A percentile compares a stretch with the other conserved stretches of the same genome.
Evolutionary conservation across 2,888 invertebrate genomes (phyloP).

Genomic region (Tenthredo amoena): DNA sequence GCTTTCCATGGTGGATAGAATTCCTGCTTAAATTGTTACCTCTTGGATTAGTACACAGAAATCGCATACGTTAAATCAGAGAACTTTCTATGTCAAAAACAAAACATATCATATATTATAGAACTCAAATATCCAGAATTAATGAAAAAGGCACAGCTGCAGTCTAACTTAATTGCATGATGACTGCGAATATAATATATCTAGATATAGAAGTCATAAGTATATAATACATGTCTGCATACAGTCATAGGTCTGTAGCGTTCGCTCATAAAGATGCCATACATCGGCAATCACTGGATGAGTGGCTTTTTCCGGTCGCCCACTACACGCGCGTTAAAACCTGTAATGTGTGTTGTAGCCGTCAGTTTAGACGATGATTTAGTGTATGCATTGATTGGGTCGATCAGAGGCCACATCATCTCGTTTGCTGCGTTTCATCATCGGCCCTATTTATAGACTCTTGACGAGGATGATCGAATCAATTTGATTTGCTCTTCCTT

Average conservation of each 20-base stretch:
- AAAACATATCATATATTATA: not conserved
- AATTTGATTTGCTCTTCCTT: slow-evolving; percentile 66
- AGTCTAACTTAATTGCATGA: not conserved
- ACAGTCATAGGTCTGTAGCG: slow-evolving; percentile 41
- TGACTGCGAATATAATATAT: slow-evolving; percentile 15
- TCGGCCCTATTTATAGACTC: slow-evolving; percentile 76
- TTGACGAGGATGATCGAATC: slow-evolving; percentile 72
- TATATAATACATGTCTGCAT: not conserved
- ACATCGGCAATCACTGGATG: slow-evolving; percentile 76
- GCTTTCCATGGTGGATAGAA: not conserved
- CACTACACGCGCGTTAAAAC: slow-evolving; percentile 71
- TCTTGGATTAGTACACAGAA: not conserved
- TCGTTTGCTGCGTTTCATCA: slow-evolving; percentile 76
- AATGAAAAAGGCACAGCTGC: not conserved
- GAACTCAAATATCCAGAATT: not conserved
- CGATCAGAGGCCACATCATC: slow-evolving; percentile 77
- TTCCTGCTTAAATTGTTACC: not conserved
- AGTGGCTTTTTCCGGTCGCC: slow-evolving; percentile 77
- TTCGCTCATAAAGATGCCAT: slow-evolving; percentile 73
- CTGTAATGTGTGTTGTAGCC: slow-evolving; percentile 69
- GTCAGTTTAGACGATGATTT: slow-evolving; percentile 78
- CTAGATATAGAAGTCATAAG: not conserved
- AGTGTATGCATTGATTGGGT: slow-evolving; percentile 78
- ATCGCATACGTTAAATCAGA: not conserved
- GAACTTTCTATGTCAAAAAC: not conserved